A percentile compares a stretch with the other conserved stretches of the same genome.
These are phyloP conservation scores for Argopecten irradians DNA, from an alignment of 1,140 invertebrate genomes.

Conservation along the genomic window DNA sequence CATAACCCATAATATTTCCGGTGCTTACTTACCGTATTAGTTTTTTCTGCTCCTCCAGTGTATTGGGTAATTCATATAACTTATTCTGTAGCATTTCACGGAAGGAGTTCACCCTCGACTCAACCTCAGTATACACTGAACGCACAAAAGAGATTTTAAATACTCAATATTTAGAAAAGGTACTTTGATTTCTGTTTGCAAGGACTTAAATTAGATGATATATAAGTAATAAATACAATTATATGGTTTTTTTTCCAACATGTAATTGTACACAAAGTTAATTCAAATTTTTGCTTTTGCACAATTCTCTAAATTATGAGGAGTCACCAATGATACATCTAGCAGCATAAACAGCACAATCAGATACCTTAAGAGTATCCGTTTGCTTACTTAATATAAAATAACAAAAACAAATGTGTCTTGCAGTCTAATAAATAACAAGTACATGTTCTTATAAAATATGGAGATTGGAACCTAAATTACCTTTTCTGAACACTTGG, in stretches of 20 bases:
- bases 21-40: slow-evolving; percentile 83
- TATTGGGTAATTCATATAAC: slow-evolving; percentile 90
- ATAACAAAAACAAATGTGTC: no score
- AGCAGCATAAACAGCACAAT: no score
- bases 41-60: slow-evolving; percentile 95
- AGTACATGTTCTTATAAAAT: slow-evolving; percentile 22
- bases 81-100: slow-evolving; percentile 88
- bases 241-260: no score
- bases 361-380: no score
- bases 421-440: slow-evolving; percentile 31
- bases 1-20: not conserved
- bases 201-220: no score
- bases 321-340: no score
- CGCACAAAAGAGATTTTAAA: not conserved
- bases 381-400: no score
- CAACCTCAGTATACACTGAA: slow-evolving; percentile 90
- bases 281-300: no score
- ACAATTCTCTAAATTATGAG: no score
- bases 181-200: not conserved
- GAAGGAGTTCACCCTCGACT: slow-evolving; percentile 89
- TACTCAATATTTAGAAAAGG: no score
- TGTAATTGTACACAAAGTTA: no score
- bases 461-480: slow-evolving; percentile 27
- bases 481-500: slow-evolving; percentile 82
- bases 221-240: no score